Conservation (phyloP, 2,888 invertebrate species). For the Coelinius sp. region DNA sequence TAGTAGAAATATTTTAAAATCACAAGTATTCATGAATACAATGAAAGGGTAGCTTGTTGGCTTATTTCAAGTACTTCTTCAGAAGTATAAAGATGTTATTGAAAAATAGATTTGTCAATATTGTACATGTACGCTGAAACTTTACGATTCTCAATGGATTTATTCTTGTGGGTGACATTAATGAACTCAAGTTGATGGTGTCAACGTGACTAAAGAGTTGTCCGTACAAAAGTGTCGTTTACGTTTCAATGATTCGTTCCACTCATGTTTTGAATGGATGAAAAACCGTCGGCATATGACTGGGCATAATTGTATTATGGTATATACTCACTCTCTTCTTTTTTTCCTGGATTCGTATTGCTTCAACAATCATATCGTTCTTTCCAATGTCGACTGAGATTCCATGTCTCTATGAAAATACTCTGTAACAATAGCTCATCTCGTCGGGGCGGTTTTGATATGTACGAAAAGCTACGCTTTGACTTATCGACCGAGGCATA, state of each 20-base stretch:
- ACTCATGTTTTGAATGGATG: background rate
- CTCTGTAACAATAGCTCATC: conserved; percentile 67
- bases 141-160: background rate
- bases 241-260: conserved; percentile 5
- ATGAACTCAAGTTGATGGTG: conserved; percentile 13
- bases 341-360: background rate
- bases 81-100: background rate
- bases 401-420: conserved; percentile 61
- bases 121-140: background rate
- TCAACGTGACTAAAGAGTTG: conserved; percentile 6
- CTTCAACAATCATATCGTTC: background rate
- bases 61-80: conserved; percentile 4
- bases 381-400: background rate
- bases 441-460: conserved; percentile 66
- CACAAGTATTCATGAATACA: conserved; percentile 1
- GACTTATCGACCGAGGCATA: conserved; percentile 71
- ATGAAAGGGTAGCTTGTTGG: conserved; percentile 23
- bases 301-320: background rate
- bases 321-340: no score
- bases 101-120: conserved; percentile 12
- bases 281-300: background rate
- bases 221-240: background rate
- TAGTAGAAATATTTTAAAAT: conserved; percentile 7
- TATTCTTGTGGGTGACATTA: conserved; percentile 5
- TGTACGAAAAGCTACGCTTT: conserved; percentile 43